Evolutionary conservation across 1,140 invertebrate genomes (phyloP).

Genomic region (Chrysomallon squamiferum): DNA sequence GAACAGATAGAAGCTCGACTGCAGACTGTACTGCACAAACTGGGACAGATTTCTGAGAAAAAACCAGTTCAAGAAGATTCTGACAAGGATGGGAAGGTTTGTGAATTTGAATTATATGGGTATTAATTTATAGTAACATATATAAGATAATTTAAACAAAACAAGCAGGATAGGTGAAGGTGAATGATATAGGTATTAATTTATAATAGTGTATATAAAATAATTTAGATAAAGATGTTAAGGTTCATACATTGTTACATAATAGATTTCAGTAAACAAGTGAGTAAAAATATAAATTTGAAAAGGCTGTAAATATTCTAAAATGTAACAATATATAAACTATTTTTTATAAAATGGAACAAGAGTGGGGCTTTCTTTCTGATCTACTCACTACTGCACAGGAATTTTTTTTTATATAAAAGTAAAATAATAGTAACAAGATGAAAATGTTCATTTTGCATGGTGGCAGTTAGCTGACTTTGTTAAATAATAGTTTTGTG

Average conservation of each 20-base stretch:
- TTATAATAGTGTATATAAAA: neutral
- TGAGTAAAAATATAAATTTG: too few relatives aligned
- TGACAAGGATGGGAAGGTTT: slow-evolving; percentile 77
- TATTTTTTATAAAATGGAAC: too few relatives aligned
- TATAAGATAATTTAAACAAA: neutral
- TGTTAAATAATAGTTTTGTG: too few relatives aligned
- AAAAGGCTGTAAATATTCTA: too few relatives aligned
- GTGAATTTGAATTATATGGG: neutral
- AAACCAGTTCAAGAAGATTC: slow-evolving; percentile 71
- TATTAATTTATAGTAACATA: neutral
- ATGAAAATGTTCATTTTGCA: too few relatives aligned
- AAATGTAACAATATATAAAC: too few relatives aligned
- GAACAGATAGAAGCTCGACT: slow-evolving; percentile 83
- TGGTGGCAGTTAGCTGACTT: too few relatives aligned
- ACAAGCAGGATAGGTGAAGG: neutral
- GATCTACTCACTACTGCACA: too few relatives aligned
- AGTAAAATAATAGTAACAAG: too few relatives aligned
- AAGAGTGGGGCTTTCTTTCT: too few relatives aligned
- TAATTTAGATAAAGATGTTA: neutral
- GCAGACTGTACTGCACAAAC: slow-evolving; percentile 74
- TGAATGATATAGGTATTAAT: neutral
- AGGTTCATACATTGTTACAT: neutral
- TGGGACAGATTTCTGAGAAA: slow-evolving; percentile 78
- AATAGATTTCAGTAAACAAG: neutral
- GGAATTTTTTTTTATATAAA: too few relatives aligned